These are phyloP conservation scores for Periophthalmus magnuspinnatus DNA, from an alignment of 2,797 vertebrate species.

Conservation along the genomic window DNA sequence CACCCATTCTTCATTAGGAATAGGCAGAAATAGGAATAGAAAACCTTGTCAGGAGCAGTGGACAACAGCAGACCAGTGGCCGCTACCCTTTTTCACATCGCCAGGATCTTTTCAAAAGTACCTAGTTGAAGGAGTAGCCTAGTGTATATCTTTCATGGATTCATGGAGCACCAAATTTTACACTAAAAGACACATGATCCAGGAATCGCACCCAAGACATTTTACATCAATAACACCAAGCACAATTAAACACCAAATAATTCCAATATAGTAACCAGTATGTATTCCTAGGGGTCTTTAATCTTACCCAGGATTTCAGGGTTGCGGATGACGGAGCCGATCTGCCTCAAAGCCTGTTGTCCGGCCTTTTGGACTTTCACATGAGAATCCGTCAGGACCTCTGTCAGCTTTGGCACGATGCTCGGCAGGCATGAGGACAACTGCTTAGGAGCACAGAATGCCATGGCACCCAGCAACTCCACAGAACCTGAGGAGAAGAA, in stretches of 20 bases:
- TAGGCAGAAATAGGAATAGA: too few species aligned
- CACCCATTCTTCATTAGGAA: too few species aligned
- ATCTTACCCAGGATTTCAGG: constrained; percentile 93
- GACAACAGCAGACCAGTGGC: too few species aligned
- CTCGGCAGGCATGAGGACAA: constrained; percentile 96
- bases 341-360: constrained; percentile 94
- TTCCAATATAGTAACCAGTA: neutral
- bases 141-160: too few species aligned
- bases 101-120: too few species aligned
- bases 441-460: constrained; percentile 96
- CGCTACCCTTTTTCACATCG: too few species aligned
- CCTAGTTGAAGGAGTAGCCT: too few species aligned
- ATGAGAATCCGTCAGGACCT: constrained; percentile 96
- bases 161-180: too few species aligned
- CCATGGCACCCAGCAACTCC: constrained; percentile 96
- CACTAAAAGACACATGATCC: too few species aligned
- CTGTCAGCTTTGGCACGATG: constrained; percentile 97
- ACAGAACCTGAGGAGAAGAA: constrained; percentile 84
- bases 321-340: constrained; percentile 97
- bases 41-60: too few species aligned
- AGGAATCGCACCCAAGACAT: too few species aligned
- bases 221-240: too few species aligned
- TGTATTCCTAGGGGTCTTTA: neutral
- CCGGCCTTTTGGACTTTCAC: constrained; percentile 99
- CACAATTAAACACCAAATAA: neutral